Conservation (phyloP, 2,888 invertebrate species). For the Automeris io region DNA sequence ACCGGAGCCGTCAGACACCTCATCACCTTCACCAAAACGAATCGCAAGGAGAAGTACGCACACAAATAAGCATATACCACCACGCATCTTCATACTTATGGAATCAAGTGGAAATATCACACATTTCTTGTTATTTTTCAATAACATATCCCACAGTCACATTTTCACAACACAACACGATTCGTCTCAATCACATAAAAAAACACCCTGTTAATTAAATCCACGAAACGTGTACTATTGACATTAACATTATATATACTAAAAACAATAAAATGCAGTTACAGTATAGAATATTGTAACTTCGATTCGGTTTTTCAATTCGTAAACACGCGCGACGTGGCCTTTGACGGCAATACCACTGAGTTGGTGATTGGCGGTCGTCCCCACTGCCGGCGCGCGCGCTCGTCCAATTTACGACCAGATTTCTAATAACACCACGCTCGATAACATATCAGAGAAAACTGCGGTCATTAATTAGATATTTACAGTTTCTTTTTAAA, state of each 20-base stretch:
- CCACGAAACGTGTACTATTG: slow-evolving; percentile 15
- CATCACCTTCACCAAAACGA: slow-evolving; percentile 49
- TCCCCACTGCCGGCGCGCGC: slow-evolving; percentile 47
- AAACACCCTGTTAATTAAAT: neutral
- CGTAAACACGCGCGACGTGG: slow-evolving; percentile 39
- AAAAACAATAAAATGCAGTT: too few relatives aligned
- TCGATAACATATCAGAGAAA: slow-evolving; percentile 53
- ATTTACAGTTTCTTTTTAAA: neutral
- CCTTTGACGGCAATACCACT: slow-evolving; percentile 52
- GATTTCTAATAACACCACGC: slow-evolving; percentile 44
- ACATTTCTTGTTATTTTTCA: slow-evolving; percentile 44
- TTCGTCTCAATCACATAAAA: slow-evolving; percentile 34
- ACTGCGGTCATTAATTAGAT: slow-evolving; percentile 14
- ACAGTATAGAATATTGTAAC: too few relatives aligned
- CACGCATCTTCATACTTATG: slow-evolving; percentile 60
- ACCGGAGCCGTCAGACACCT: slow-evolving; percentile 30
- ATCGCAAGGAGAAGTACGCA: slow-evolving; percentile 49
- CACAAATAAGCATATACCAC: slow-evolving; percentile 55
- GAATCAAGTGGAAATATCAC: slow-evolving; percentile 33
- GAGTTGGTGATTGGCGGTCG: slow-evolving; percentile 35
- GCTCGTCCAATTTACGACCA: slow-evolving; percentile 34
- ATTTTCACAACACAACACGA: slow-evolving; percentile 46
- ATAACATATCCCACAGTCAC: slow-evolving; percentile 64
- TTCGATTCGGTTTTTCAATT: slow-evolving; percentile 27
- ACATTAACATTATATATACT: too few relatives aligned